phyloP scores from a whole-genome alignment of 2,888 invertebrate genomes.

The Macropis europaea region DNA sequence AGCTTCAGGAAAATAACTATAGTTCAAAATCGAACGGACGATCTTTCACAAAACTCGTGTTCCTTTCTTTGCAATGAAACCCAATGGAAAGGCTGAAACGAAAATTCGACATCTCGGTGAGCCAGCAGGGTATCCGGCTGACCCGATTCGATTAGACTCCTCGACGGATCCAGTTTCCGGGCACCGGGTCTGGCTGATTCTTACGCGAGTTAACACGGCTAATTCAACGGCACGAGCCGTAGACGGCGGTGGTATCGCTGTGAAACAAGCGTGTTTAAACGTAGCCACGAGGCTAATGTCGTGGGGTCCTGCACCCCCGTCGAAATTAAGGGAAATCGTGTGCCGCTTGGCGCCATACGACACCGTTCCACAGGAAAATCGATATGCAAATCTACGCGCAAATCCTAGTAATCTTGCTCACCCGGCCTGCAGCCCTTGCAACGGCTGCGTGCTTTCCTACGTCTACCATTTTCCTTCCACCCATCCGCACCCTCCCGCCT shows the following conservation, averaged over 20 bases:
- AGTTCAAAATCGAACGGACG: too few relatives aligned
- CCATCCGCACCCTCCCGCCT: background rate
- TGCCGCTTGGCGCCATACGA: constrained; percentile 68
- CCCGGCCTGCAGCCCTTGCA: constrained; percentile 55
- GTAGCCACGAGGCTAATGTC: constrained; percentile 57
- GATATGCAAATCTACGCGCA: constrained; percentile 79
- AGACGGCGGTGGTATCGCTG: constrained; percentile 19
- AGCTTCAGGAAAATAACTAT: too few relatives aligned
- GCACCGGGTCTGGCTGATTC: background rate
- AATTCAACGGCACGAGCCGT: constrained; percentile 6
- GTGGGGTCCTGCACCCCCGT: constrained; percentile 32
- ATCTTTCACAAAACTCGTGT: too few relatives aligned
- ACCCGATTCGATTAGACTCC: background rate
- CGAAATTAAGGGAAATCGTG: constrained; percentile 77
- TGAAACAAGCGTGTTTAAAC: constrained; percentile 53
- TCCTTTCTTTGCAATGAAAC: too few relatives aligned
- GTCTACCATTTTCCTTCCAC: constrained; percentile 18
- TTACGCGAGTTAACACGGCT: constrained; percentile 19
- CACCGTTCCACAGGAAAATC: constrained; percentile 70
- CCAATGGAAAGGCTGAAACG: too few relatives aligned
- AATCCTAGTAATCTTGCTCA: constrained; percentile 77
- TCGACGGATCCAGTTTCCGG: background rate
- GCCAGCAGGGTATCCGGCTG: background rate
- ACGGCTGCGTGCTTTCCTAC: constrained; percentile 38
- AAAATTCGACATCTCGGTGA: background rate